A percentile compares a stretch with the other conserved stretches of the same genome.
phyloP scores from a whole-genome alignment of 2,797 vertebrate species.

The Rallus crepitans region DNA sequence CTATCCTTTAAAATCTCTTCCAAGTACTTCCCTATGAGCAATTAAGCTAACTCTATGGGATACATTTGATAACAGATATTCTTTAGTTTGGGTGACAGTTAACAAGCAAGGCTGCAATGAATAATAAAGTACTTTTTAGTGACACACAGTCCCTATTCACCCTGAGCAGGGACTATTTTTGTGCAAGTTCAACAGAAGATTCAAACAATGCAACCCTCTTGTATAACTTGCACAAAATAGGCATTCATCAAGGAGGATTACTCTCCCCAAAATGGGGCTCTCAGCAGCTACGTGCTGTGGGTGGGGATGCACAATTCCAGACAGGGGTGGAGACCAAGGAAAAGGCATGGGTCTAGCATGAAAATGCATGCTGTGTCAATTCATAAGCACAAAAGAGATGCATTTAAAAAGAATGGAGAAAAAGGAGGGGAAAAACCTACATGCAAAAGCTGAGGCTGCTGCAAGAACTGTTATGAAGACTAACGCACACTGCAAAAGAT shows the following conservation, averaged over 20 bases:
- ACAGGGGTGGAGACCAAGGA: conserved; percentile 76
- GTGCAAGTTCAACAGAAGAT: conserved; percentile 76
- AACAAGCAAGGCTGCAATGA: conserved; percentile 72
- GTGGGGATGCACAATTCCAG: conserved; percentile 74
- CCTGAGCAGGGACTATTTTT: conserved; percentile 75
- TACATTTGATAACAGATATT: conserved; percentile 76
- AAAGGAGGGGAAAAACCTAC: neutral
- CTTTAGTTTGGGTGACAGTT: conserved; percentile 72
- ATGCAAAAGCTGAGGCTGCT: conserved; percentile 18
- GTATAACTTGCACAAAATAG: conserved; percentile 78
- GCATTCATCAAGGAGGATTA: conserved; percentile 78
- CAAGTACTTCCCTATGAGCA: conserved; percentile 72
- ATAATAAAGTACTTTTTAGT: conserved; percentile 75
- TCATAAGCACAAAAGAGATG: conserved; percentile 62
- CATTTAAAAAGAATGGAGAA: neutral
- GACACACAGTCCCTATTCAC: conserved; percentile 74
- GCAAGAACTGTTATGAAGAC: neutral
- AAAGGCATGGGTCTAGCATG: conserved; percentile 68
- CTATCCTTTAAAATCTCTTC: conserved; percentile 71
- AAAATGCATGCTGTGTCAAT: conserved; percentile 68
- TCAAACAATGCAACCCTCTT: conserved; percentile 77
- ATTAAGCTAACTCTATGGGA: conserved; percentile 71
- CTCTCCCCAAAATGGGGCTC: conserved; percentile 68
- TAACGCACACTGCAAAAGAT: neutral
- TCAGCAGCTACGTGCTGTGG: conserved; percentile 73